phyloP scores from a whole-genome alignment of 2,113 vertebrate genomes.

The Sprattus sprattus region DNA sequence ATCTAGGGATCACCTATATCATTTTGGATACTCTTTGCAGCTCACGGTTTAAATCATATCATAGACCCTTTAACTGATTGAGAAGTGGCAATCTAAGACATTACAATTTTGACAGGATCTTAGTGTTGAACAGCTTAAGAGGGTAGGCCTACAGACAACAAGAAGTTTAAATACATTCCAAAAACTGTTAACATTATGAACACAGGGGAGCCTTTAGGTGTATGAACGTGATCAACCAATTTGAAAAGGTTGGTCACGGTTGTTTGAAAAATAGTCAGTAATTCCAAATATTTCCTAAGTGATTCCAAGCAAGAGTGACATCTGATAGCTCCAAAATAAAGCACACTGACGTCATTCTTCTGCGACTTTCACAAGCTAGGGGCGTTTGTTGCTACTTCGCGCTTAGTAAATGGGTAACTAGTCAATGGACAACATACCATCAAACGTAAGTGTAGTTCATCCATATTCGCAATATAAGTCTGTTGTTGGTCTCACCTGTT shows the following conservation, averaged over 20 bases:
- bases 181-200: too few relatives aligned
- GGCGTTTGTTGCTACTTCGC: background rate
- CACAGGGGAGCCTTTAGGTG: too few relatives aligned
- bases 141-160: too few relatives aligned
- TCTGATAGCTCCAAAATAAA: background rate
- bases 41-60: too few relatives aligned
- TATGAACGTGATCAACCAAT: too few relatives aligned
- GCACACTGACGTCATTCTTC: conserved; percentile 18
- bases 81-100: too few relatives aligned
- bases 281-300: background rate
- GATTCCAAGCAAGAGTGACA: conserved; percentile 1
- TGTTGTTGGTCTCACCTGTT: background rate
- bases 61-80: too few relatives aligned
- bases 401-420: conserved; percentile 11
- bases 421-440: background rate
- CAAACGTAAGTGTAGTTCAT: conserved; percentile 14
- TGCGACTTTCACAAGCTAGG: conserved; percentile 19
- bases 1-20: background rate
- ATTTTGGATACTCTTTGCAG: background rate
- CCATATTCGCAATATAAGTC: background rate
- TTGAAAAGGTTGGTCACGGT: too few relatives aligned
- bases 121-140: too few relatives aligned
- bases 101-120: too few relatives aligned
- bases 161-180: too few relatives aligned
- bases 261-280: too few relatives aligned